Conservation (phyloP, 2,113 vertebrate genomes). For the Procavia capensis region DNA sequence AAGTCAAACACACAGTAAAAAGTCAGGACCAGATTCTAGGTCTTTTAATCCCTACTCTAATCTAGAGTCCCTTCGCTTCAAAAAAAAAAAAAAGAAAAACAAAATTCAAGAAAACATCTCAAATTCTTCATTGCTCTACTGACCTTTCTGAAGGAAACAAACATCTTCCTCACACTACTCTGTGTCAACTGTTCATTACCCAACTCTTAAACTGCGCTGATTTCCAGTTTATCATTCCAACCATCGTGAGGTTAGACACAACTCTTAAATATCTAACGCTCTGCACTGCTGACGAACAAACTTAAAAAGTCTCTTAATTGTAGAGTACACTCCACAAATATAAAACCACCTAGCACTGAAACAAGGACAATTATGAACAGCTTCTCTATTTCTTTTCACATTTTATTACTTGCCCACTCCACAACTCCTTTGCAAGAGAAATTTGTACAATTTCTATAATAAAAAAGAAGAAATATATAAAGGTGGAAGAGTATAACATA, state of each 20-base stretch:
- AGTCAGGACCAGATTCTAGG: neutral
- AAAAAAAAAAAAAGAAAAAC: neutral
- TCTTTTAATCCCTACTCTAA: neutral
- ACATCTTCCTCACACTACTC: neutral
- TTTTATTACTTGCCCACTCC: neutral
- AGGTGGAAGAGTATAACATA: neutral
- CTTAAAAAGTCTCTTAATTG: neutral
- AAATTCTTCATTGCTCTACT: neutral
- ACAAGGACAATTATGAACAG: neutral
- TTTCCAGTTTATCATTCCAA: neutral
- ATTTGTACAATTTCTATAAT: neutral
- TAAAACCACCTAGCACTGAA: neutral
- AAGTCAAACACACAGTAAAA: conserved; percentile 33
- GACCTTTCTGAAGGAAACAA: neutral
- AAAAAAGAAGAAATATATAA: neutral
- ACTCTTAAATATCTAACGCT: neutral
- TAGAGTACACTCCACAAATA: conserved; percentile 10
- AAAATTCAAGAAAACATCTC: conserved; percentile 19
- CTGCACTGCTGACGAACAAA: neutral
- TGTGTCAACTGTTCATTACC: neutral
- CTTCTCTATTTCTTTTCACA: neutral
- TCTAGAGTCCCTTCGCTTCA: neutral
- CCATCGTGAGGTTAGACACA: neutral
- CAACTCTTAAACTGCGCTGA: neutral
- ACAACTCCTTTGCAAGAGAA: neutral